These are phyloP conservation scores for Chiloscyllium plagiosum DNA, from an alignment of 2,113 vertebrate species.

Conservation along the genomic window DNA sequence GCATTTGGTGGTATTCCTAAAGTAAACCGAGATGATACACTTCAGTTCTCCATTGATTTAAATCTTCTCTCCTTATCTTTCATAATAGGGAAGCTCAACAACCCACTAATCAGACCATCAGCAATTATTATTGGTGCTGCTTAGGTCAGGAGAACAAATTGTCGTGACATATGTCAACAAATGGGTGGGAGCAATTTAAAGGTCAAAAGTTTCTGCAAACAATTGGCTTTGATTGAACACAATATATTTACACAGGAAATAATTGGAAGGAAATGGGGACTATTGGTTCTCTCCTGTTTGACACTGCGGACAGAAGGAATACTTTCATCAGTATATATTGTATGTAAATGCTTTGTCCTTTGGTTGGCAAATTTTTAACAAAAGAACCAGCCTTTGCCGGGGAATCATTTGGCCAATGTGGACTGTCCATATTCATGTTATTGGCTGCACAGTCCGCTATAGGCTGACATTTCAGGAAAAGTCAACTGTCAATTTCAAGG, in stretches of 20 bases:
- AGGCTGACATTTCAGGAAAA: no score
- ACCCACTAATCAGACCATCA: neutral
- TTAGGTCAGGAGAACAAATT: neutral
- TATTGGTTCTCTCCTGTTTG: neutral
- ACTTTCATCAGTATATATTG: neutral
- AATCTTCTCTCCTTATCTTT: neutral
- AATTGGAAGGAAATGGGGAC: conserved; percentile 12
- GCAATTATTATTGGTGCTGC: neutral
- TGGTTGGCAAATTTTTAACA: neutral
- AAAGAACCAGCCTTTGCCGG: neutral
- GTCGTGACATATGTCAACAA: conserved; percentile 30
- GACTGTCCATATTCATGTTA: no score
- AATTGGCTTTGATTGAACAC: conserved; percentile 26
- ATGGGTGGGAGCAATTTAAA: conserved; percentile 6
- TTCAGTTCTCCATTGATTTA: neutral
- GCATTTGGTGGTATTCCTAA: neutral
- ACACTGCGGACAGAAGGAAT: neutral
- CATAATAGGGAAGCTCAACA: neutral
- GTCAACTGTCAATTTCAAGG: no score
- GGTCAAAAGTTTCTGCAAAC: conserved; percentile 31
- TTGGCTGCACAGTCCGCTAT: neutral
- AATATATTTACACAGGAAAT: conserved; percentile 34
- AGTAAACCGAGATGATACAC: neutral
- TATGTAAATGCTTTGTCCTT: neutral
- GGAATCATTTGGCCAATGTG: neutral